Evolutionary conservation across 2,113 vertebrate species (phyloP).

Genomic region (Hemichromis elongatus): DNA sequence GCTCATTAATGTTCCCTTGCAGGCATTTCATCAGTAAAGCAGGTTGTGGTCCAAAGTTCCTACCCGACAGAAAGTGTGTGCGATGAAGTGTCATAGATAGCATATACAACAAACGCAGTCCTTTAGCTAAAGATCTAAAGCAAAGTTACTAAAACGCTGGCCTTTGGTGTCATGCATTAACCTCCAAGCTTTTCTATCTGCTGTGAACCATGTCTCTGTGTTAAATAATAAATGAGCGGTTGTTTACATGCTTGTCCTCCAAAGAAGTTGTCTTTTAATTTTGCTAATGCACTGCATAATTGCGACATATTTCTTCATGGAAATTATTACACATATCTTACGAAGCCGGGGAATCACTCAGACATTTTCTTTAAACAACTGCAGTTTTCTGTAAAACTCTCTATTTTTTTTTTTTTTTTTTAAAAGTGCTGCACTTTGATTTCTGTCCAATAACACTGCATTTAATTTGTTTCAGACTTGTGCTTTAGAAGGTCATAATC

Average conservation of each 20-base stretch:
- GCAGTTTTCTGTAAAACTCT: background rate
- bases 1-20: conserved; percentile 37
- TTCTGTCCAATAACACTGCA: background rate
- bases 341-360: background rate
- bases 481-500: background rate
- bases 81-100: background rate
- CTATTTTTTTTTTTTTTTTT: background rate
- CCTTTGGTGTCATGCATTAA: background rate
- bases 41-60: conserved; percentile 1
- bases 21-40: conserved; percentile 42
- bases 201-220: background rate
- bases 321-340: background rate
- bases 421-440: background rate
- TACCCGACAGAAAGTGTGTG: background rate
- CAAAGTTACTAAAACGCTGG: conserved; percentile 21
- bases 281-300: conserved; percentile 11
- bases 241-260: conserved; percentile 37
- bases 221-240: conserved; percentile 38
- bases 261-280: conserved; percentile 21
- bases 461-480: background rate
- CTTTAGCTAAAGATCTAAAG: conserved; percentile 14
- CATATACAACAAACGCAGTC: background rate
- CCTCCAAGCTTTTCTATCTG: conserved; percentile 9
- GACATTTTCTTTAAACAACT: background rate
- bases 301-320: background rate